These are phyloP conservation scores for Cephalopterus ornatus DNA, from an alignment of 2,113 vertebrate species.

Conservation along the genomic window DNA sequence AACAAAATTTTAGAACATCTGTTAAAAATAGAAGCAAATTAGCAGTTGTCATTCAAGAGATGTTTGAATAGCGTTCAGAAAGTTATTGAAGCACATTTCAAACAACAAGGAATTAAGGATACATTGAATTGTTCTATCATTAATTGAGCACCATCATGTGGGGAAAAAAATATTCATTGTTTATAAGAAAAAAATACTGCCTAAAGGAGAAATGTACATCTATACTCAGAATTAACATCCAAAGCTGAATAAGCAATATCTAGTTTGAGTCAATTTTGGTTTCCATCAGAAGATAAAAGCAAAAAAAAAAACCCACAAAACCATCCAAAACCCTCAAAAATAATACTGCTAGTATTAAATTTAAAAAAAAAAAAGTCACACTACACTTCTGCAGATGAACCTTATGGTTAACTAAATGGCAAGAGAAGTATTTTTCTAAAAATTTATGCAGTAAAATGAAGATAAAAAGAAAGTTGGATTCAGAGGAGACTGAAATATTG, in stretches of 20 bases:
- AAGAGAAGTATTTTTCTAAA: background rate
- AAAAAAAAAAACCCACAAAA: fast-evolving
- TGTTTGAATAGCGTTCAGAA: background rate
- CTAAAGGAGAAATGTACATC: background rate
- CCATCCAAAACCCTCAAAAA: background rate
- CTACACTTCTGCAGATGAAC: background rate
- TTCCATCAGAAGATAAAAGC: background rate
- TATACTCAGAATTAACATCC: background rate
- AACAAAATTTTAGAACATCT: background rate
- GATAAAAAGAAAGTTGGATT: background rate
- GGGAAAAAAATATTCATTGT: background rate
- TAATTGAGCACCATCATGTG: background rate
- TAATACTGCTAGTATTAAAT: background rate
- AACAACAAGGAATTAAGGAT: background rate
- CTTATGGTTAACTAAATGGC: background rate
- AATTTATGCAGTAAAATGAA: background rate
- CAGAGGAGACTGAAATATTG: background rate
- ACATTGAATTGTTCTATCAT: background rate
- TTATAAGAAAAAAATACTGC: background rate
- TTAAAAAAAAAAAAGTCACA: background rate
- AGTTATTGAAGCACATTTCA: background rate
- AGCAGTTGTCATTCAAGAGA: background rate
- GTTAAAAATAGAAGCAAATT: background rate
- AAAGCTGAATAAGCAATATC: background rate
- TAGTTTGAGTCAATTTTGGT: background rate